Conservation (phyloP, 2,888 invertebrate species). For the Nowickia ferox region DNA sequence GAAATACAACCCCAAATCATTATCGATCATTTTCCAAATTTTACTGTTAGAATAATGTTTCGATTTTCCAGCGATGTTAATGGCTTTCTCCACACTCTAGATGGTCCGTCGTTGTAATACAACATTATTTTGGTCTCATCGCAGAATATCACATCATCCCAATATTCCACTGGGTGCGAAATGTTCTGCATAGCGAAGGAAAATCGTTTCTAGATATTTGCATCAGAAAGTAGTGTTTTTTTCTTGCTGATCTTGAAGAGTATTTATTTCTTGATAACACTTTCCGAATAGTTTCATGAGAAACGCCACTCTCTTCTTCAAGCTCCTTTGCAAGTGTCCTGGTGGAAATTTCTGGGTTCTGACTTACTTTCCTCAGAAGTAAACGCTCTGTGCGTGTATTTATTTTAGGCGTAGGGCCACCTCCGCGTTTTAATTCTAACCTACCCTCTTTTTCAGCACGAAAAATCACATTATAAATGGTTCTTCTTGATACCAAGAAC, state of each 20-base stretch:
- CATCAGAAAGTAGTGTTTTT: slow-evolving; percentile 46
- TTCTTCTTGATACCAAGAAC: slow-evolving; percentile 61
- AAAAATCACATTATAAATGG: slow-evolving; percentile 65
- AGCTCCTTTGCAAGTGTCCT: slow-evolving; percentile 65
- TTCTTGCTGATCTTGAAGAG: too few relatives aligned
- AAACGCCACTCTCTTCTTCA: slow-evolving; percentile 61
- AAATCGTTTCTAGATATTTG: slow-evolving; percentile 47
- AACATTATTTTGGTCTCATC: slow-evolving; percentile 11
- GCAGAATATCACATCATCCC: slow-evolving; percentile 31
- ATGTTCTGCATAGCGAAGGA: slow-evolving; percentile 48
- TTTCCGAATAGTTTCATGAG: slow-evolving; percentile 49
- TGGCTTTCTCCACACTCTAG: slow-evolving; percentile 28
- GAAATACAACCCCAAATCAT: slow-evolving; percentile 17
- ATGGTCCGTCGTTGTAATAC: slow-evolving; percentile 3
- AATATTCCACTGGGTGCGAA: too few relatives aligned
- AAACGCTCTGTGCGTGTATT: slow-evolving; percentile 54
- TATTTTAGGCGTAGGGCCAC: slow-evolving; percentile 60
- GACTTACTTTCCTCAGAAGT: slow-evolving; percentile 54
- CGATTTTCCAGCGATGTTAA: slow-evolving; percentile 24
- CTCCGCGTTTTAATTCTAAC: slow-evolving; percentile 61
- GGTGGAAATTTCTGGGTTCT: slow-evolving; percentile 65
- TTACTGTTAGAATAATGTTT: slow-evolving; percentile 8
- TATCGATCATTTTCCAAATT: slow-evolving; percentile 1
- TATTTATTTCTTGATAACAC: slow-evolving; percentile 16
- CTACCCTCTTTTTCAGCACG: slow-evolving; percentile 63